Conservation (phyloP, 2,113 vertebrate species). For the Saccopteryx leptura region DNA sequence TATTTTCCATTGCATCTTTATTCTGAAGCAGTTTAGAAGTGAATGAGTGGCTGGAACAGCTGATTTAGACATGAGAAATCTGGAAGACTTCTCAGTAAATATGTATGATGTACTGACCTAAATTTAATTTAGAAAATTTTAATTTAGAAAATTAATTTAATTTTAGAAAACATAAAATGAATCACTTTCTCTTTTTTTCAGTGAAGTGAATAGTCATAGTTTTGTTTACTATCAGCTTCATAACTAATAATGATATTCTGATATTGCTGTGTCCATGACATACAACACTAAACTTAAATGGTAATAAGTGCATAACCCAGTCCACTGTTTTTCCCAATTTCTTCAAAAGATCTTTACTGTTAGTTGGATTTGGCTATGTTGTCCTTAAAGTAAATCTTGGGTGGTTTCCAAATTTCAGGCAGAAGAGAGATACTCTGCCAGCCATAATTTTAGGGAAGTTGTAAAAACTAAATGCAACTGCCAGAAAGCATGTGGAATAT, state of each 20-base stretch:
- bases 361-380: slow-evolving; percentile 48
- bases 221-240: not conserved
- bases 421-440: slow-evolving; percentile 56
- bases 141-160: not conserved
- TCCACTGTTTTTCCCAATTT: not conserved
- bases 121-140: not conserved
- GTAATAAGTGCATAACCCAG: slow-evolving; percentile 12
- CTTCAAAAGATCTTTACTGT: slow-evolving; percentile 49
- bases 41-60: not conserved
- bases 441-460: slow-evolving; percentile 64
- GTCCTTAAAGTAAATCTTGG: slow-evolving; percentile 65
- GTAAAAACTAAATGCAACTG: slow-evolving; percentile 65
- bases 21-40: not conserved
- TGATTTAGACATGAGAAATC: slow-evolving; percentile 57
- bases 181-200: slow-evolving; percentile 14
- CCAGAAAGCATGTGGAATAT: slow-evolving; percentile 63
- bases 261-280: not conserved
- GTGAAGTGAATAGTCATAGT: not conserved
- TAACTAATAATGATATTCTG: not conserved
- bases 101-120: not conserved
- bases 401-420: slow-evolving; percentile 69
- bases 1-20: slow-evolving; percentile 8
- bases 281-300: not conserved
- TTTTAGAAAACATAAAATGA: slow-evolving; percentile 47
- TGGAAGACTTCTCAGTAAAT: not conserved